Evolutionary conservation across 2,113 vertebrate genomes (phyloP), one percentile per base, ranked within the genome.

Genomic region (Strigops habroptila): DNA sequence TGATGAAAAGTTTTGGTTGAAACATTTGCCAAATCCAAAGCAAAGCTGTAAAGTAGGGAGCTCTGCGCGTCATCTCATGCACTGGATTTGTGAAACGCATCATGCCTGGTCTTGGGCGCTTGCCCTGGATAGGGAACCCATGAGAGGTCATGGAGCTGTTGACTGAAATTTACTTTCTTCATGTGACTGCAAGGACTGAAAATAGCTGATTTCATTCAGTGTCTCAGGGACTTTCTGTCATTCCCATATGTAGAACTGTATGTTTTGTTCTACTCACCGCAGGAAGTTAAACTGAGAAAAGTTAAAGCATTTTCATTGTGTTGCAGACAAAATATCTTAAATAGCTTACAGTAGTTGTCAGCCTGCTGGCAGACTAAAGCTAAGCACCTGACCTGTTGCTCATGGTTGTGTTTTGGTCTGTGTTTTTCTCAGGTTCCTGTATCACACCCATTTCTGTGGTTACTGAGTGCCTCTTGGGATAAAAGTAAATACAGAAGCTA

Each of bases 391-490:
- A 67, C 37, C 64, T 59, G 15, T 84, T 86, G 68, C 63, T 51
- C 51, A 30, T 53, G 59, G 22, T 37, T 86, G 51, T 94, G 51
- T 91, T 92, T 92, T 31, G 9, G 39, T 67, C 78, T 67, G 18
- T 85, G 41, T 71, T 93, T 89, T 75, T 24, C 73, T 91, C 44
- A 4, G 46, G 23, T 87, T 89, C 78, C 88, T 89, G 69, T 78
- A 43, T 90, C 48, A 67, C 37, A 31, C 77, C 68, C 73, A 49
- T 6, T 63, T 84, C 21, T 82, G 78, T 91, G 67, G 68, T 73
- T 76, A 46, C 48, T 12, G 37, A 39, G n/a, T 23, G 18, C n/a
- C 68, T 76, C 75, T 57, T 57, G 65, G 78, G 65, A 75, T 89
- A 78, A 91, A 88, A 92, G 62, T 74, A 86, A 84, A 80, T 24